Conservation (phyloP, 23 tunicate genomes). For the Diplosoma virens region DNA sequence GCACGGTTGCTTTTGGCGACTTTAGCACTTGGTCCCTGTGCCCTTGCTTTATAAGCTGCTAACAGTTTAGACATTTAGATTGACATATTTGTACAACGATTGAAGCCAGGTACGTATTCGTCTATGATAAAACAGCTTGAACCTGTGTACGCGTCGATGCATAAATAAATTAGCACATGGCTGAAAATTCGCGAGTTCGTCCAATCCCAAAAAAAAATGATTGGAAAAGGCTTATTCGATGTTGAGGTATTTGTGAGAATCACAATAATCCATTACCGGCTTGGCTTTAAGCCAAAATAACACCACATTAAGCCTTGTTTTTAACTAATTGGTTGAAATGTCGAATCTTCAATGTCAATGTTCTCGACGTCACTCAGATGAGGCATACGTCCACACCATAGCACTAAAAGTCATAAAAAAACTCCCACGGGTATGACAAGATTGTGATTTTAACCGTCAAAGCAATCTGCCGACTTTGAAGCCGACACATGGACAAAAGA, state of each 20-base stretch:
- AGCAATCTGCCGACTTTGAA: too few species aligned
- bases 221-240: conserved; percentile 8
- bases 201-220: neutral
- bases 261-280: conserved; percentile 24
- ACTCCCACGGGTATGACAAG: too few species aligned
- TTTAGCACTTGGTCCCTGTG: conserved; percentile 8
- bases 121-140: too few species aligned
- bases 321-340: neutral
- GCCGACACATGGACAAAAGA: too few species aligned
- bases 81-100: neutral
- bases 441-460: too few species aligned
- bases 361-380: too few species aligned
- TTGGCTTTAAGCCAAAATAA: neutral
- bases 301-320: neutral
- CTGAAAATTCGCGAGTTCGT: too few species aligned
- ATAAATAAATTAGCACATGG: too few species aligned
- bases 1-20: neutral
- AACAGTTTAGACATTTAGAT: neutral
- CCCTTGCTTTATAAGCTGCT: neutral
- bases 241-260: conserved; percentile 1
- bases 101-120: too few species aligned
- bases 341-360: conserved; percentile 10
- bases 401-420: too few species aligned
- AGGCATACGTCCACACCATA: too few species aligned
- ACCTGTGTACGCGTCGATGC: too few species aligned